These are phyloP conservation scores for Tribolium castaneum DNA, from an alignment of 1,140 invertebrate genomes.

Conservation along the genomic window DNA sequence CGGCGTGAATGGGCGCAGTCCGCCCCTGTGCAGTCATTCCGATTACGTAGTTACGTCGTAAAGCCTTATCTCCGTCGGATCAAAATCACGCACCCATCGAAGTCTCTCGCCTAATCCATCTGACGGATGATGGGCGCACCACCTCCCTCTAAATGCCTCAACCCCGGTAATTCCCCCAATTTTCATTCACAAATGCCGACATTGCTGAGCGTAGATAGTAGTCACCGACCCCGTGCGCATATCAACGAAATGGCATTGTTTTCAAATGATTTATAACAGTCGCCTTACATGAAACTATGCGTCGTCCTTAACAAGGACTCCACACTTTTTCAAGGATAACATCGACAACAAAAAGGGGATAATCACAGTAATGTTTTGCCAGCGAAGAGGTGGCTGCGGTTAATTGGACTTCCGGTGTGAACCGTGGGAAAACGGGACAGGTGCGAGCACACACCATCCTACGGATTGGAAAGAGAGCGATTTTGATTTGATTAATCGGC, in stretches of 20 bases:
- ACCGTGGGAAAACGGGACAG: constrained; percentile 39
- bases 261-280: constrained; percentile 49
- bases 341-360: background rate
- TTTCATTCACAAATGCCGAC: constrained; percentile 38
- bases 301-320: constrained; percentile 14
- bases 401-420: constrained; percentile 44
- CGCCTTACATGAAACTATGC: constrained; percentile 50
- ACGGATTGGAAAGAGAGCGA: constrained; percentile 1
- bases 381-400: constrained; percentile 37
- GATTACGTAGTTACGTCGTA: background rate
- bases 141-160: too few relatives aligned
- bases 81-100: background rate
- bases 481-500: constrained; percentile 18
- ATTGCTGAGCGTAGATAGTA: constrained; percentile 36
- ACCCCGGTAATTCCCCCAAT: background rate
- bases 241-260: constrained; percentile 48
- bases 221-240: background rate
- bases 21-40: background rate
- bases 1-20: background rate
- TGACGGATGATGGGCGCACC: background rate
- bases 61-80: constrained; percentile 2
- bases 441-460: constrained; percentile 3
- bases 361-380: constrained; percentile 24
- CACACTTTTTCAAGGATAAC: too few relatives aligned
- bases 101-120: background rate